Evolutionary conservation across 2,797 vertebrate genomes (phyloP), one percentile per base, ranked within the genome.

Genomic region (Tarsius wallacei): DNA sequence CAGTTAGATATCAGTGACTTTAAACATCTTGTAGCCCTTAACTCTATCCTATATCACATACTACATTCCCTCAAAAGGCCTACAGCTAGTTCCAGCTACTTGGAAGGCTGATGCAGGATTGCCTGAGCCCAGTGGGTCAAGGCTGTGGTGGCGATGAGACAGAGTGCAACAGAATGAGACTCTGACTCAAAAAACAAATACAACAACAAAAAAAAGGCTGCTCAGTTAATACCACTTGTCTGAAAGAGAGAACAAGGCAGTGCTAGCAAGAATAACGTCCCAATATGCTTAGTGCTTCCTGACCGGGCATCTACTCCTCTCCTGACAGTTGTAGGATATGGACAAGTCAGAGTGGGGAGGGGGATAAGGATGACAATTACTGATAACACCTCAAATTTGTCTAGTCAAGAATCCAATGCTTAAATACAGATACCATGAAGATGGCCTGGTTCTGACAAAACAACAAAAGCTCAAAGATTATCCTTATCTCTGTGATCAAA

Each of bases 1-100:
- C 42, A 76, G n/a, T 51, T 92, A 87, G 55, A 26, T 74, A 24
- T 12, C n/a, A 49, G 12, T 55, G 68, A 63, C 85, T 84, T 90
- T 80, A 95, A 93, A 86, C 49, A 93, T 42, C 55, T 42, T 94
- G 42, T 76, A 77, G 42, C 31, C 22, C 70, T 82, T 87, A 84
- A 80, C 47, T 63, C 64, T 90, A 22, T 76, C 33, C n/a, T 80
- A 6, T 10, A 19, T 49, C 68, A 59, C n/a, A 22, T 47, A 26
- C 7, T 84, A 81, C 57, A 42, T 42, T 42, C 42, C 42, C 42
- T 42, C 63, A 61, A 51, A 76, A 86, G 64, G 68, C 12, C 42
- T n/a, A 55, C 7, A 63, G 85, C 26, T 51, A 31, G 42, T 42
- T 6, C 42, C 42, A 42, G 42, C 42, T 42, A 42, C 42, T 42